These are phyloP conservation scores for Microcebus murinus DNA, from an alignment of 2,113 vertebrate species.

Conservation along the genomic window DNA sequence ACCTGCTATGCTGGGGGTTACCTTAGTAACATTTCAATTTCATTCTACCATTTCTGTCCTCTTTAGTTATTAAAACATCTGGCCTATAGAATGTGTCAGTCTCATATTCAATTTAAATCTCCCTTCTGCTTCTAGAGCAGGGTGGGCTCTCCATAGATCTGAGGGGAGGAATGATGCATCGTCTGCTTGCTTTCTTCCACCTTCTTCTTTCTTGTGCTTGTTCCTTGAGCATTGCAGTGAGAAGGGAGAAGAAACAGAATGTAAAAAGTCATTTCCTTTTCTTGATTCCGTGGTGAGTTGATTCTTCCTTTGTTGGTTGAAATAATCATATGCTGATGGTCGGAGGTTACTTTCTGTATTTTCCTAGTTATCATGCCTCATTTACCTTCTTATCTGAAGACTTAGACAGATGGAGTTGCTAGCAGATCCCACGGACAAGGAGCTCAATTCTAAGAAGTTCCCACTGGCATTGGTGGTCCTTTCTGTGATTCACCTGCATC, in stretches of 20 bases:
- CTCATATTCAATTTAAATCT: not conserved
- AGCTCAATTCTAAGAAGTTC: not conserved
- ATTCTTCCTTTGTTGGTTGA: not conserved
- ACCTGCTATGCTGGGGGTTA: not conserved
- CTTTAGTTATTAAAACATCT: not conserved
- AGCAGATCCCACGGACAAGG: not conserved
- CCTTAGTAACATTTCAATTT: not conserved
- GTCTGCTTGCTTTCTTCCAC: not conserved
- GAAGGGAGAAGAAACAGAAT: not conserved
- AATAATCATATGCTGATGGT: not conserved
- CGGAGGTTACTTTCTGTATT: not conserved
- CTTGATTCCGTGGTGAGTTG: not conserved
- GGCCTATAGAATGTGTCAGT: not conserved
- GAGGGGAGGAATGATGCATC: not conserved
- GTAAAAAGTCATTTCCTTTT: not conserved
- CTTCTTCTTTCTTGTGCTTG: not conserved
- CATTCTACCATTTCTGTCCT: not conserved
- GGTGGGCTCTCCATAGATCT: not conserved
- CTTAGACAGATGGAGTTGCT: not conserved
- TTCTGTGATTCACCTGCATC: not conserved
- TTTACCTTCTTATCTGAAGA: not conserved
- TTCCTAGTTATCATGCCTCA: not conserved
- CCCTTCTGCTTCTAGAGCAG: not conserved
- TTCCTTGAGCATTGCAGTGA: not conserved
- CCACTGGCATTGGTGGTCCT: not conserved